Evolutionary conservation across 2,797 vertebrate genomes (phyloP).

Genomic region (Carduelis carduelis): DNA sequence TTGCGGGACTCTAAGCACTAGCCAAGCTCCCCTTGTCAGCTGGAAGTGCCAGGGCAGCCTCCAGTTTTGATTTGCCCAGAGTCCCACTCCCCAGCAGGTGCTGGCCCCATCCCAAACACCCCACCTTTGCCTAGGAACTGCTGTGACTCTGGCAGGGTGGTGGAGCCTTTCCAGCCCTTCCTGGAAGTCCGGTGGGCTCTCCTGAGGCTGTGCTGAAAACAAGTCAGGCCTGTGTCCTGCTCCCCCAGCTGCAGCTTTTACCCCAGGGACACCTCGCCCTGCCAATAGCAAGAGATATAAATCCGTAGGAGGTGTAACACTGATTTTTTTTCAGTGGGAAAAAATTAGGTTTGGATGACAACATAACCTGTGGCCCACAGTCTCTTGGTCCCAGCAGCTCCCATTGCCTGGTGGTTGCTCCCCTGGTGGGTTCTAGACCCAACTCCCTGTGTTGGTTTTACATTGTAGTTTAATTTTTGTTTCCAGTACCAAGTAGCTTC

Average conservation of each 20-base stretch:
- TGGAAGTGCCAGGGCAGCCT: not conserved
- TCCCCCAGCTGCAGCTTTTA: fast-evolving
- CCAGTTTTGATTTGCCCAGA: not conserved
- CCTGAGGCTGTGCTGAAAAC: not conserved
- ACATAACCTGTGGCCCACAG: not conserved
- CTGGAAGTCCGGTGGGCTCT: not conserved
- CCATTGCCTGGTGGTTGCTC: conserved; percentile 11
- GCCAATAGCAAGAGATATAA: not conserved
- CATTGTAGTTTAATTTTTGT: conserved; percentile 23
- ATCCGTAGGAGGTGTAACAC: not conserved
- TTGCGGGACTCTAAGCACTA: not conserved
- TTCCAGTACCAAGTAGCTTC: conserved; percentile 82
- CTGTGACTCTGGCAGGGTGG: not conserved
- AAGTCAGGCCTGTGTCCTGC: not conserved
- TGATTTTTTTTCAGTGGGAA: not conserved
- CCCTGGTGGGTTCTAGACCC: not conserved
- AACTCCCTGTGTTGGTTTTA: not conserved
- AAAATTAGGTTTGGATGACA: not conserved
- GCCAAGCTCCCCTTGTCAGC: not conserved
- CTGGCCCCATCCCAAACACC: not conserved
- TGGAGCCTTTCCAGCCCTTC: not conserved
- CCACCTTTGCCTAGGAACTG: not conserved
- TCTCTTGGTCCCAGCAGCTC: conserved; percentile 1
- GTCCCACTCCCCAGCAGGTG: not conserved
- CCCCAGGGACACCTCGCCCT: not conserved